Base-by-base conservation (phyloP, 2,113 vertebrate species). In the Propithecus coquereli region DNA sequence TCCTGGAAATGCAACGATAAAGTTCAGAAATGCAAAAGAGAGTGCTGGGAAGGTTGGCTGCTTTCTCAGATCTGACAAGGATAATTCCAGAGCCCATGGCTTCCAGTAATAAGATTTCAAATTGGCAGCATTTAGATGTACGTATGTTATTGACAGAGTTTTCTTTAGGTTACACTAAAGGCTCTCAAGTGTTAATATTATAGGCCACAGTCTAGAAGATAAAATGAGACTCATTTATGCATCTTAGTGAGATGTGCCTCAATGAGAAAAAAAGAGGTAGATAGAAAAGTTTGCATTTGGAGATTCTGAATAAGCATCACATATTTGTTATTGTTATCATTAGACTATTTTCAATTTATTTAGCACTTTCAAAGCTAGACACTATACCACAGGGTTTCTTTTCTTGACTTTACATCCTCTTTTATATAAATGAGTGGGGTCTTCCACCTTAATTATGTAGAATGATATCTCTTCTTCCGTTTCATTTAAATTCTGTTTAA, bases 21-120 rank as follows among this genome's bases (percentile, higher is more conserved):
- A 94, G 94, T 91, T 94, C 97, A 96, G 91, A 96, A 90, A 97
- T 96, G 91, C 94, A 94, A 94, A 97, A 95, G 83, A 97, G 94
- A 95, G 87, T 94, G 93, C 97, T 94, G 95, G 87, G 80, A 94
- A 93, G 66, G 76, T 50, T 92, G 80, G 76, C 76, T 50, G 76
- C 77, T 94, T 97, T 88, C 96, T 93, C 82, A 92, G 83, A 63
- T 86, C 92, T 96, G 89, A 92, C 94, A 88, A 96, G 86, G 87
- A 90, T 97, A 97, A 97, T 96, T 96, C 92, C 90, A 96, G 87
- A 92, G 84, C 66, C 74, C 47, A 34, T 86, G 66, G 66, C 80
- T 97, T 61, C 80, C 68, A 40, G 90, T 84, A 97, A 97, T 88
- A 97, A 93, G 61, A 12, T 83, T 98, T 96, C 71, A 96, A 80